These are phyloP conservation scores for Xanthorhoe designata DNA, from an alignment of 2,888 invertebrate genomes.

Conservation along the genomic window DNA sequence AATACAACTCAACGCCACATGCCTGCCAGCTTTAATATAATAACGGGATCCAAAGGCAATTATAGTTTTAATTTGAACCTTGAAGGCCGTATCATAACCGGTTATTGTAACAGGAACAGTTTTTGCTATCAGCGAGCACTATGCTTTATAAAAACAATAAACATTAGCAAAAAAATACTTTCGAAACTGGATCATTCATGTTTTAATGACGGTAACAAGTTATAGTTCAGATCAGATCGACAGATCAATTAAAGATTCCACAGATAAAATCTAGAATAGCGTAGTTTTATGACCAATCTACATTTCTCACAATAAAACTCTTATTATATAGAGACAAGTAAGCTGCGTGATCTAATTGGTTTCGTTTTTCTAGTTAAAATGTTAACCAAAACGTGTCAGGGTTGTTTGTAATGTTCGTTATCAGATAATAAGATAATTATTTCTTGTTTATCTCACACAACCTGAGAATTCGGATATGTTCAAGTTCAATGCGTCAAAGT, in stretches of 20 bases:
- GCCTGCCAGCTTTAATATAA: slow-evolving; percentile 5
- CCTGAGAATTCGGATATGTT: slow-evolving; percentile 8
- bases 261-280: neutral
- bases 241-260: neutral
- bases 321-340: too few species aligned
- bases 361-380: neutral
- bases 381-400: slow-evolving; percentile 40
- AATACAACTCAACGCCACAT: slow-evolving; percentile 20
- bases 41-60: slow-evolving; percentile 51
- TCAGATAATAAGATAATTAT: slow-evolving; percentile 5
- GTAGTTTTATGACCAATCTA: neutral
- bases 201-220: slow-evolving; percentile 8
- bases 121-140: slow-evolving; percentile 55
- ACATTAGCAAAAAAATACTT: slow-evolving; percentile 56
- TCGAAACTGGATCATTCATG: slow-evolving; percentile 57
- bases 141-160: slow-evolving; percentile 65
- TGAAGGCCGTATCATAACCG: slow-evolving; percentile 69
- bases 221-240: neutral
- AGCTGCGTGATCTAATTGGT: neutral
- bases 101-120: slow-evolving; percentile 60
- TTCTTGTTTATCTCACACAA: slow-evolving; percentile 10
- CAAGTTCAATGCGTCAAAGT: slow-evolving; percentile 13
- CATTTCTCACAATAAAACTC: too few species aligned
- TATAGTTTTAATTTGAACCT: slow-evolving; percentile 35
- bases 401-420: slow-evolving; percentile 32